These are phyloP conservation scores for Habrosyne pyritoides DNA, from an alignment of 2,888 invertebrate genomes.

Conservation along the genomic window DNA sequence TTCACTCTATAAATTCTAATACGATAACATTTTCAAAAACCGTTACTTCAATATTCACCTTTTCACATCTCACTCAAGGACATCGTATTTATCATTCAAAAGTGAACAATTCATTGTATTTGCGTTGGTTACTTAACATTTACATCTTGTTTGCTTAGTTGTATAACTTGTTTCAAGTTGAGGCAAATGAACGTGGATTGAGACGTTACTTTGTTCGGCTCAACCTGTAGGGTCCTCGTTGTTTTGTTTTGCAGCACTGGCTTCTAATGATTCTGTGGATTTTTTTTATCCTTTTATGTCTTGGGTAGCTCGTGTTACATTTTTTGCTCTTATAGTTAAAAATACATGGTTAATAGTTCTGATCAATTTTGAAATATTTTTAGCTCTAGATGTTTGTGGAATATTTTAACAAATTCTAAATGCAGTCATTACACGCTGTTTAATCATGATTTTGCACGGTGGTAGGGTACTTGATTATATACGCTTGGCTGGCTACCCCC, in stretches of 20 bases:
- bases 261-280: constrained; percentile 45
- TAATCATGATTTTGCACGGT: no score
- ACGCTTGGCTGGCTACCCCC: no score
- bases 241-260: constrained; percentile 51
- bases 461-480: no score
- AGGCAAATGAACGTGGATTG: constrained; percentile 60
- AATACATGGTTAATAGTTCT: not conserved
- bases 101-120: constrained; percentile 63
- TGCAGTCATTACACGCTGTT: no score
- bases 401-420: no score
- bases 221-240: constrained; percentile 59
- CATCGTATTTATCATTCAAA: constrained; percentile 59
- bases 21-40: not conserved
- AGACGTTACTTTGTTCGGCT: constrained; percentile 55
- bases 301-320: not conserved
- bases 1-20: not conserved
- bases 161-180: constrained; percentile 52
- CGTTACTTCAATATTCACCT: constrained; percentile 24
- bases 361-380: not conserved
- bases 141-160: constrained; percentile 44
- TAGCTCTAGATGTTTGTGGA: no score
- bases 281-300: not conserved
- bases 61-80: constrained; percentile 33
- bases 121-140: constrained; percentile 60
- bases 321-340: not conserved